Percentiles rank a stretch among this genome's conserved stretches.
Conservation (phyloP, 2,888 invertebrate species). For the Panorpa germanica region DNA sequence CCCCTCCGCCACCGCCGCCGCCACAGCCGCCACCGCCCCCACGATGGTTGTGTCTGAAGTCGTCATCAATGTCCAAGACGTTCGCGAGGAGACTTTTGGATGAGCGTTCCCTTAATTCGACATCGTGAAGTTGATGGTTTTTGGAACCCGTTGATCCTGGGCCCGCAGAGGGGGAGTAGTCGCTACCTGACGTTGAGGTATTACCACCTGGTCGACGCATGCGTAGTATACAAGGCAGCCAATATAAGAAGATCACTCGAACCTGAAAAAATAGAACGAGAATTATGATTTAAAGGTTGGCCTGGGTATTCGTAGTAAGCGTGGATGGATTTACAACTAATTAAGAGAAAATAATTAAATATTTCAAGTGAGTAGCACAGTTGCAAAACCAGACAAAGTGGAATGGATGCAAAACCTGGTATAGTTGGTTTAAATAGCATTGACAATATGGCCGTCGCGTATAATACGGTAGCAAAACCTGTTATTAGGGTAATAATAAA, state of each 20-base stretch:
- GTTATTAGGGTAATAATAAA: too few relatives aligned
- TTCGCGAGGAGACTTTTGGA: conserved; percentile 92
- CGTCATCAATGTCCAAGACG: conserved; percentile 93
- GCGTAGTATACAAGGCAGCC: conserved; percentile 92
- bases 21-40: conserved; percentile 20
- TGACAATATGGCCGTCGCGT: too few relatives aligned
- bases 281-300: too few relatives aligned
- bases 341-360: too few relatives aligned
- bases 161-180: conserved; percentile 28
- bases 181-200: conserved; percentile 25
- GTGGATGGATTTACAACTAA: too few relatives aligned
- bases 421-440: too few relatives aligned
- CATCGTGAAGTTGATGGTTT: conserved; percentile 68
- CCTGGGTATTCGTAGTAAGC: too few relatives aligned
- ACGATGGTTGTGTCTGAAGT: conserved; percentile 67
- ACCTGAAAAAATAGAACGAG: conserved; percentile 41
- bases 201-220: conserved; percentile 63
- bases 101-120: conserved; percentile 76
- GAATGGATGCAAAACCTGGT: too few relatives aligned
- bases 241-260: conserved; percentile 82
- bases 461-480: too few relatives aligned
- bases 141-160: conserved; percentile 36
- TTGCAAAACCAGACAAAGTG: too few relatives aligned
- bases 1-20: conserved; percentile 20
- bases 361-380: too few relatives aligned